A percentile compares a stretch with the other conserved stretches of the same genome.
Evolutionary conservation across 2,113 vertebrate species (phyloP).

Genomic region (Hyaena hyaena): DNA sequence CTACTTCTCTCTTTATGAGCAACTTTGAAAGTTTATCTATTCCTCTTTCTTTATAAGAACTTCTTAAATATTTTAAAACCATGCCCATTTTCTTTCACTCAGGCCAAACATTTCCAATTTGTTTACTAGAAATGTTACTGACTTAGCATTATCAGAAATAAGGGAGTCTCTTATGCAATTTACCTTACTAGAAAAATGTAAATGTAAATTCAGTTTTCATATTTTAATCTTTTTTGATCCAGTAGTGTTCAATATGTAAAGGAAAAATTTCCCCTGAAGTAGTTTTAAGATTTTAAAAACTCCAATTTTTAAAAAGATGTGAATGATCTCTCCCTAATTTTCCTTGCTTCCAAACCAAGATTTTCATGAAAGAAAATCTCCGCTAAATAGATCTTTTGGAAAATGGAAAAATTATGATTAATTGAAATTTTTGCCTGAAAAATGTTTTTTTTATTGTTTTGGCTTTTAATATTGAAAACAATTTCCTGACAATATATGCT

Average conservation of each 20-base stretch:
- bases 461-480: background rate
- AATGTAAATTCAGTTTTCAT: conserved; percentile 44
- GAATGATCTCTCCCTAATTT: background rate
- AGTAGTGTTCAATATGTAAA: background rate
- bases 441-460: conserved; percentile 2
- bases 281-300: conserved; percentile 5
- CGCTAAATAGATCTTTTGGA: background rate
- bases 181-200: conserved; percentile 12
- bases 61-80: conserved; percentile 22
- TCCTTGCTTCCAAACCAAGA: background rate
- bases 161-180: conserved; percentile 16
- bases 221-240: conserved; percentile 33
- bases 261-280: background rate
- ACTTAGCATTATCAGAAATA: conserved; percentile 30
- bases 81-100: conserved; percentile 6
- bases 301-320: background rate
- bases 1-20: background rate
- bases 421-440: conserved; percentile 17
- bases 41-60: background rate
- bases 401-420: conserved; percentile 29
- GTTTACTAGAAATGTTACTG: background rate
- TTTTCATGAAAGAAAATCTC: conserved; percentile 40
- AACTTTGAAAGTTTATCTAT: background rate
- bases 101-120: conserved; percentile 14
- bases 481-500: background rate